These are phyloP conservation scores for Linyphia triangularis DNA, from an alignment of 2,888 invertebrate species.

Conservation along the genomic window DNA sequence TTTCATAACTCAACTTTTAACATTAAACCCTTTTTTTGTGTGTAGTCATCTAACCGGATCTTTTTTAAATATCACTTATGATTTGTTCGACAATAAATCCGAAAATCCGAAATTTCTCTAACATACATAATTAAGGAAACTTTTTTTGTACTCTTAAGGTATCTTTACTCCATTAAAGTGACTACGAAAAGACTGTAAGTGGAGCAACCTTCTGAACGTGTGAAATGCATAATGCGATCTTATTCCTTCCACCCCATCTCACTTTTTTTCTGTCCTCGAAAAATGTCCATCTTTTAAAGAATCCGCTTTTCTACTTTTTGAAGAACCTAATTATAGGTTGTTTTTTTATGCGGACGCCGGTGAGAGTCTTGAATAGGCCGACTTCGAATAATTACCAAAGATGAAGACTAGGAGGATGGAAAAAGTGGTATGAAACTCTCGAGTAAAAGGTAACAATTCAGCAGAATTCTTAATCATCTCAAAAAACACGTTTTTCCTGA, in stretches of 20 bases:
- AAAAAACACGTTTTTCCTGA: conserved; percentile 25
- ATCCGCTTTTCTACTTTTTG: conserved; percentile 12
- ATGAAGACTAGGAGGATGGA: conserved; percentile 11
- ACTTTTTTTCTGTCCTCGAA: not conserved
- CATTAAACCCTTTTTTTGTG: too few relatives aligned
- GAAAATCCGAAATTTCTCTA: not conserved
- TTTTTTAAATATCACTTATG: too few relatives aligned
- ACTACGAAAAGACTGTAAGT: conserved; percentile 5
- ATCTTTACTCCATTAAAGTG: not conserved
- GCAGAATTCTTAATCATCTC: conserved; percentile 49
- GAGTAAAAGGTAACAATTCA: conserved; percentile 40
- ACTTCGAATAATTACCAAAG: conserved; percentile 44
- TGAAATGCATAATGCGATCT: conserved; percentile 40
- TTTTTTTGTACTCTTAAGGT: not conserved
- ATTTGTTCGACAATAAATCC: too few relatives aligned
- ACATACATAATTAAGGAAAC: conserved; percentile 11
- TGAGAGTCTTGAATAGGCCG: conserved; percentile 14
- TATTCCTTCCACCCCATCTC: not conserved
- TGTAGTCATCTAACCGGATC: too few relatives aligned
- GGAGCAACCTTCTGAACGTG: conserved; percentile 5
- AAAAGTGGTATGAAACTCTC: conserved; percentile 29
- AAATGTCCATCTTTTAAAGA: conserved; percentile 34
- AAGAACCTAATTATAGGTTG: conserved; percentile 45
- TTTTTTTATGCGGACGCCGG: not conserved
- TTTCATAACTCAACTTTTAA: too few relatives aligned